Evolutionary conservation across 1,140 invertebrate species (phyloP), one percentile per base, ranked within the genome.

Genomic region (Thrips palmi): DNA sequence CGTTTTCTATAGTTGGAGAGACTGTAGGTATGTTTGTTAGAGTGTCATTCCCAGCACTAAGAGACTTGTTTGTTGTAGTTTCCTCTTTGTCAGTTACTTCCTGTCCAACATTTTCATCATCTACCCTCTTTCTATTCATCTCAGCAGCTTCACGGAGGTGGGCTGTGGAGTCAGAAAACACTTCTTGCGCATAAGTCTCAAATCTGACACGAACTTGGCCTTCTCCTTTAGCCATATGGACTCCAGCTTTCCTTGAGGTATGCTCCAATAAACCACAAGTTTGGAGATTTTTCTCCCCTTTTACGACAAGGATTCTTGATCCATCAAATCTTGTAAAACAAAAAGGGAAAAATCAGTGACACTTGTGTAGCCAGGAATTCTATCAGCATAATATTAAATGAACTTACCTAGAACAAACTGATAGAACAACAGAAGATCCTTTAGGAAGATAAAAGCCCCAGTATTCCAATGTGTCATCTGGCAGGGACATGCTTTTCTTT

Each of bases 381-480:
- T 12, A 8, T 34, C 4, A 20, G 17, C 33, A 22, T 15, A 23
- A 35, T 19, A 23, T 5, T 4, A 37, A 23, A 17, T 31, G 33
- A 18, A 42, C 41, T 41, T 69, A 77, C 56, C 76, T 67, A 28
- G 80, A 83, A 56, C 84, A 88, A 24, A 80, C 71, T 45, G 77
- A 78, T 6, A 86, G 57, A 33, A 66, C 65, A 2, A 86, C 76
- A 11, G 63, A 70, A 10, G 80, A 77, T 12, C 79, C 80, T 53
- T 70, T 68, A 17, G 80, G 63, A 11, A 88, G 54, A 59, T 78
- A 86, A 62, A 87, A 88, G 17, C 82, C 81, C 80, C 80, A 87
- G 57, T 86, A 87, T 54, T 86, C 81, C 23, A 86, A 60, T 17
- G 79, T 80, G 49, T 87, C 82, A 57, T 86, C 82, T 1, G 78